phyloP scores from a whole-genome alignment of 1,140 invertebrate species.

The Nixonia krombeini region DNA sequence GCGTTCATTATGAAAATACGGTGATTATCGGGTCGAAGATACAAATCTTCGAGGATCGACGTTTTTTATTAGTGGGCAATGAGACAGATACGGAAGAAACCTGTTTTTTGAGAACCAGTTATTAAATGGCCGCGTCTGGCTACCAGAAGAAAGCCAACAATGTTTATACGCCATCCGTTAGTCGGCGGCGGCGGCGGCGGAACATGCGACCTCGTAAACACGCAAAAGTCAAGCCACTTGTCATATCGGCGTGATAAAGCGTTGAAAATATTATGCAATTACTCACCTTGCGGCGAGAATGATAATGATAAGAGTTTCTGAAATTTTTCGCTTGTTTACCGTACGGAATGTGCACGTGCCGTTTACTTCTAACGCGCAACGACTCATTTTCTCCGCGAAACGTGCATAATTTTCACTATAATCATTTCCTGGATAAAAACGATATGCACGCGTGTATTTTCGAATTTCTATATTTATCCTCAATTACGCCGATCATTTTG shows the following conservation, averaged over 20 bases:
- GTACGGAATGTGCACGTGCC: background rate
- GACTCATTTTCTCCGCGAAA: background rate
- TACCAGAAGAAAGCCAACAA: slow-evolving; percentile 51
- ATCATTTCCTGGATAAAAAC: background rate
- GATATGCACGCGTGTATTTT: too few species aligned
- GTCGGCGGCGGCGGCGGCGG: slow-evolving; percentile 31
- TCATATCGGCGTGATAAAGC: slow-evolving; percentile 48
- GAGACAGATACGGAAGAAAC: slow-evolving; percentile 50
- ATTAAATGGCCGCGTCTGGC: slow-evolving; percentile 44
- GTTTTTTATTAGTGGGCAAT: slow-evolving; percentile 44
- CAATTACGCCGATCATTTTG: too few species aligned
- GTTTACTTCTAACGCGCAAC: too few species aligned
- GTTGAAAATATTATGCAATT: slow-evolving; percentile 46
- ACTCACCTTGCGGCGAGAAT: slow-evolving; percentile 30
- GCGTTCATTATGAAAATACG: slow-evolving; percentile 19
- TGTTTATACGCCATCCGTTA: slow-evolving; percentile 52
- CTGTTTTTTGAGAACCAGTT: slow-evolving; percentile 52
- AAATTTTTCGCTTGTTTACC: slow-evolving; percentile 1
- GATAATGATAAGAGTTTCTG: slow-evolving; percentile 12
- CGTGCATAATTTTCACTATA: background rate
- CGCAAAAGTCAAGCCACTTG: slow-evolving; percentile 43
- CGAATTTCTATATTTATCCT: too few species aligned
- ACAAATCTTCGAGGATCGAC: slow-evolving; percentile 40
- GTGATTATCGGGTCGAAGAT: slow-evolving; percentile 23
- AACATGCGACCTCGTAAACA: slow-evolving; percentile 52